Evolutionary conservation across 1,140 invertebrate genomes (phyloP).

Genomic region (Cotesia glomerata): DNA sequence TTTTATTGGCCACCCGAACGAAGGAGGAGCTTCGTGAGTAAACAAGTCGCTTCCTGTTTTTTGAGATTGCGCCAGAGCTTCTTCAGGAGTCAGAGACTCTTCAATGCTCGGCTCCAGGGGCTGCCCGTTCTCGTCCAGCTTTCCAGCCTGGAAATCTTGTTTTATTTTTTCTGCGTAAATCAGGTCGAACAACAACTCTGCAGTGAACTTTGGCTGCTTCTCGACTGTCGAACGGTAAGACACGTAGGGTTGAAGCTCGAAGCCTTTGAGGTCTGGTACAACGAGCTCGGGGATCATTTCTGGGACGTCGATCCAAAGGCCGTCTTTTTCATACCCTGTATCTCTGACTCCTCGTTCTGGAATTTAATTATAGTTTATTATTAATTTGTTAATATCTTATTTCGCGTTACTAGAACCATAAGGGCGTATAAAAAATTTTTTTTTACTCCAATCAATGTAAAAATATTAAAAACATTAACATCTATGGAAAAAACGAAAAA

Average conservation of each 20-base stretch:
- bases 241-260: slow-evolving; percentile 90
- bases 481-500: no score
- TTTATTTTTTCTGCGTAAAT: slow-evolving; percentile 83
- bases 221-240: slow-evolving; percentile 82
- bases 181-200: slow-evolving; percentile 83
- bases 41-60: slow-evolving; percentile 84
- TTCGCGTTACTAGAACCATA: no score
- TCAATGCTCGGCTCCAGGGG: slow-evolving; percentile 74
- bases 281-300: slow-evolving; percentile 93
- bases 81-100: slow-evolving; percentile 74
- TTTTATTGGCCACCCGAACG: background rate
- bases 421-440: no score
- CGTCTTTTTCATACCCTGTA: slow-evolving; percentile 64
- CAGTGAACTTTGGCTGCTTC: slow-evolving; percentile 79
- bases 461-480: no score
- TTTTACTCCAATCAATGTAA: no score
- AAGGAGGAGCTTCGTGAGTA: slow-evolving; percentile 34
- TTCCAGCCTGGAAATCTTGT: slow-evolving; percentile 76
- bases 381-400: no score
- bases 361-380: slow-evolving; percentile 21
- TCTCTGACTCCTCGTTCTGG: slow-evolving; percentile 72
- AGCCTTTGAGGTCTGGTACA: slow-evolving; percentile 83
- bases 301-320: slow-evolving; percentile 72
- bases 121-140: slow-evolving; percentile 73
- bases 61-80: slow-evolving; percentile 72